Evolutionary conservation across 2,888 invertebrate genomes (phyloP), one percentile per base, ranked within the genome.

Genomic region (Acleris emargana): DNA sequence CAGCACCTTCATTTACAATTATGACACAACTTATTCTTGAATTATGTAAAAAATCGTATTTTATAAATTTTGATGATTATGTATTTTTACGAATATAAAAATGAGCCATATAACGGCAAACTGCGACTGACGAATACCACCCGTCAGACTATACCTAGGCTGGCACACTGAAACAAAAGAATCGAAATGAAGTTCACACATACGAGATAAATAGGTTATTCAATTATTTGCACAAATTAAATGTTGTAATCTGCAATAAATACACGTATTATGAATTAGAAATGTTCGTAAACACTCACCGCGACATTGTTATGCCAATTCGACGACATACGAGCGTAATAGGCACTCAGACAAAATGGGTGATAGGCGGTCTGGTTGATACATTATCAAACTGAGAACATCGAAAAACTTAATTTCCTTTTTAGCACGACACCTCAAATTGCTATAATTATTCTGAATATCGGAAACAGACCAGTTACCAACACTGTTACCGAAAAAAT

Each of bases 101-200:
- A 79, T 76, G 68, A 64, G 64, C 75, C 77, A 75, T 77, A 74
- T 74, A 71, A 72, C 75, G 70, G 69, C 69, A 72, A 69, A 60
- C 53, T 64, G 58, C 69, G 73, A 75, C 73, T 76, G 77, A 78
- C 72, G 69, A 74, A 75, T 74, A 75, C 69, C 68, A 63, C 77
- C 64, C 69, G 72, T 72, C 80, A 76, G 61, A 77, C 73, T 71
- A 67, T 58, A 71, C 72, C 73, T 77, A 77, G 71, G 72, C 73
- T 72, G 72, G 66, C 71, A 68, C 69, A 74, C 89, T 90, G 87
- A 84, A 90, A 91, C 89, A 91, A 89, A 89, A 91, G 84, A 92
- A 91, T 80, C 83, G 58, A 91, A 89, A 89, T 87, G 81, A 91
- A 91, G 91, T 92, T 92, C 82, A 80, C 79, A 75, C 77, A 81